Evolutionary conservation across 2,797 vertebrate genomes (phyloP).

Genomic region (Anguilla anguilla): DNA sequence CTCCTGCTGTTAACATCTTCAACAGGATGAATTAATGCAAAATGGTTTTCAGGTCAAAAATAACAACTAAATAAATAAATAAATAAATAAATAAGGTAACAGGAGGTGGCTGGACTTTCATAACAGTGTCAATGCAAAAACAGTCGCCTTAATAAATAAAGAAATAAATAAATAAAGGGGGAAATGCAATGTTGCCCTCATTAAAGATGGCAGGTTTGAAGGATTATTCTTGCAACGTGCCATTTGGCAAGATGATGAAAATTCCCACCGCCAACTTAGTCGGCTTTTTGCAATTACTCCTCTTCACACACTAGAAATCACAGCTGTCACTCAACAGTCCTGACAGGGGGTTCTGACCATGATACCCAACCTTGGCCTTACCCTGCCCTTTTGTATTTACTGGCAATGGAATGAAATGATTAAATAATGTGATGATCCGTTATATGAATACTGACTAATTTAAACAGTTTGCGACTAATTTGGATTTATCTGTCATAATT

Average conservation of each 20-base stretch:
- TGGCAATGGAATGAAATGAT: conserved; percentile 5
- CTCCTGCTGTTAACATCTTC: background rate
- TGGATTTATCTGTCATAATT: background rate
- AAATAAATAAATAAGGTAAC: too few species aligned
- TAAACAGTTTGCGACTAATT: background rate
- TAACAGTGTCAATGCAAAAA: too few species aligned
- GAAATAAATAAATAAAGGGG: background rate
- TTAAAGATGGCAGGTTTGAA: conserved; percentile 43
- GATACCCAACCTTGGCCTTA: conserved; percentile 48
- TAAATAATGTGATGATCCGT: background rate
- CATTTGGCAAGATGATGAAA: conserved; percentile 50
- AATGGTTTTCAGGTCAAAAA: background rate
- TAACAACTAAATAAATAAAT: too few species aligned
- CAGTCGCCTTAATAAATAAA: background rate
- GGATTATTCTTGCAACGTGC: conserved; percentile 40
- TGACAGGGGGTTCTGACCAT: conserved; percentile 45
- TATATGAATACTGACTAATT: background rate
- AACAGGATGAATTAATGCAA: background rate
- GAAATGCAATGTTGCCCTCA: conserved; percentile 42
- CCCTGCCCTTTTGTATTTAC: conserved; percentile 50
- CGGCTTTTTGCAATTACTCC: conserved; percentile 50
- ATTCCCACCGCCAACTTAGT: conserved; percentile 47
- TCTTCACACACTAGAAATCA: conserved; percentile 53
- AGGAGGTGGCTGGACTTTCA: too few species aligned
- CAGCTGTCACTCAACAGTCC: conserved; percentile 53